Evolutionary conservation across 1,140 invertebrate genomes (phyloP).

Genomic region (Fopius arisanus): DNA sequence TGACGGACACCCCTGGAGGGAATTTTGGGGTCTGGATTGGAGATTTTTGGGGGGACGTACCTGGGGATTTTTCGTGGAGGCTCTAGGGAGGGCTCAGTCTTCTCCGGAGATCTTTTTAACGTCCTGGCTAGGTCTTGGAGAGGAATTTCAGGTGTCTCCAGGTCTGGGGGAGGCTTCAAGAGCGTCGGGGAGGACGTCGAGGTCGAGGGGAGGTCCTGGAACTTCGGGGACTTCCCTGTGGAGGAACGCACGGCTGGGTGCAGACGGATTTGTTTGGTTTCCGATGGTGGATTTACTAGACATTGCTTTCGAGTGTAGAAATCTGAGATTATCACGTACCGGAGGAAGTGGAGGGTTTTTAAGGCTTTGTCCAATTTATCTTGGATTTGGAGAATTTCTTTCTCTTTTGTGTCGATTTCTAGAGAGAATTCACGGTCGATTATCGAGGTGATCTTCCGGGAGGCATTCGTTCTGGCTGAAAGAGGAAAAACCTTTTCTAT

Average conservation of each 20-base stretch:
- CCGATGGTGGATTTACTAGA: constrained; percentile 57
- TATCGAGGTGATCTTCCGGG: constrained; percentile 57
- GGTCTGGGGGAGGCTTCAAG: constrained; percentile 36
- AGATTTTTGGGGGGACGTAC: constrained; percentile 49
- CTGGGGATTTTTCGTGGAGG: not conserved
- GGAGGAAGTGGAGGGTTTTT: constrained; percentile 74
- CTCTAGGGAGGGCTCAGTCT: not conserved
- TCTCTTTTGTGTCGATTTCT: constrained; percentile 66
- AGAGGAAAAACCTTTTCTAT: constrained; percentile 36
- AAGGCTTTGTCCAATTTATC: constrained; percentile 69
- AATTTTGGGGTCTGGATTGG: constrained; percentile 58
- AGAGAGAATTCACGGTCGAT: constrained; percentile 65
- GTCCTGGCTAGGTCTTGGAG: constrained; percentile 16
- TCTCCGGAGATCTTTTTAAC: constrained; percentile 26
- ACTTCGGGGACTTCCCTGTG: constrained; percentile 67
- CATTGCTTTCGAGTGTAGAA: constrained; percentile 75
- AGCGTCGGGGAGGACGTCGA: constrained; percentile 30
- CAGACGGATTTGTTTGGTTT: constrained; percentile 68
- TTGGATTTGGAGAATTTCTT: constrained; percentile 68
- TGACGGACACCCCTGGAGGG: constrained; percentile 51
- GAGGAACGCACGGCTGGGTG: constrained; percentile 78
- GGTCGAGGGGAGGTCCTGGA: constrained; percentile 22
- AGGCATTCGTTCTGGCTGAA: constrained; percentile 50
- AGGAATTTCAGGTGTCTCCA: constrained; percentile 13
- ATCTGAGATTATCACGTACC: constrained; percentile 72